Evolutionary conservation across 2,888 invertebrate genomes (phyloP), one percentile per base, ranked within the genome.

Genomic region (Macroteleia sp.): DNA sequence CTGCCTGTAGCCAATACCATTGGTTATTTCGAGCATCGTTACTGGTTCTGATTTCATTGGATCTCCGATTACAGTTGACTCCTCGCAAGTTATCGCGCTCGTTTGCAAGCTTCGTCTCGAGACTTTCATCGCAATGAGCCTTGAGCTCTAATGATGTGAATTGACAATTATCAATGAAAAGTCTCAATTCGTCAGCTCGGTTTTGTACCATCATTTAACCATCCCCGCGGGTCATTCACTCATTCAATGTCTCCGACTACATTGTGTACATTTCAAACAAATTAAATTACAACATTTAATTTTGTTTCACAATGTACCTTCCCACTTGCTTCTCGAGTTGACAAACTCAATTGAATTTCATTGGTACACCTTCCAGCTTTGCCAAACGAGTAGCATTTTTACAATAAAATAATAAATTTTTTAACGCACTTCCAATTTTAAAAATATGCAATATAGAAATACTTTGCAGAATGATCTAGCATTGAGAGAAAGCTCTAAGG

Each of bases 91-190:
- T 85, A 62, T 66, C 14, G 32, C 30, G 44, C 39, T 57, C 54
- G 48, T 69, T 61, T 77, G 62, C 61, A 28, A 42, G 61, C 16
- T 30, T 48, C 57, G 44, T 56, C 46, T 61, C 39, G 54, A 73
- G 67, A 62, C 76, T 83, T 83, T 85, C 81, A 59, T 59, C 57
- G 70, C 70, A 69, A n/a, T 69, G 77, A 79, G 80, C 77, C 81
- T 83, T 77, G 81, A 75, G 71, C 73, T 62, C 62, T 84, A 82
- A 83, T 76, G 79, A 83, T 64, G 83, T 86, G 85, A 86, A 87
- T 87, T 85, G 82, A 84, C 83, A 85, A 86, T 88, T 86, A 86
- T 86, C 85, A 86, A 83, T 83, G 85, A 86, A 83, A 84, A 86
- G 84, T 84, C 78, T 83, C 83, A 81, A 83, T 84, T 83, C 64